Conservation (phyloP, 2,888 invertebrate genomes). For the Scaptomyza reducta region DNA sequence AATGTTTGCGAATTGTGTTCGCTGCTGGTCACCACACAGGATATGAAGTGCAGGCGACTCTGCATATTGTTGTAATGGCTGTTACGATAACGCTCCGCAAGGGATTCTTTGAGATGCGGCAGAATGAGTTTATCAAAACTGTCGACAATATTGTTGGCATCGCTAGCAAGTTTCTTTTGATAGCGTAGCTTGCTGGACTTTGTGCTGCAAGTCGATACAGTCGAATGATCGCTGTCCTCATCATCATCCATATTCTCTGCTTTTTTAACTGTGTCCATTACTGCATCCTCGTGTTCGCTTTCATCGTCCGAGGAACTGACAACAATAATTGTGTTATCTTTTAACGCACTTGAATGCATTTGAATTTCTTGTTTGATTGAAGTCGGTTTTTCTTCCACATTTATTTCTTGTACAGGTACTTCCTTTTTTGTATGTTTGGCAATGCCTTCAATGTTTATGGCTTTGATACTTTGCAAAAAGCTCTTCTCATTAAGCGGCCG, state of each 20-base stretch:
- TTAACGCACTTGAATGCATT: too few species aligned
- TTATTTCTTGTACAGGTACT: not conserved
- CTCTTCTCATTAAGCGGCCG: not conserved
- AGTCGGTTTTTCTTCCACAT: not conserved
- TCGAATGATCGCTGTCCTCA: conserved; percentile 33
- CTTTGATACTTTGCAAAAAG: not conserved
- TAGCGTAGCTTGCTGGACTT: conserved; percentile 50
- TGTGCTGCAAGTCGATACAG: conserved; percentile 50
- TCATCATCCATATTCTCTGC: conserved; percentile 36
- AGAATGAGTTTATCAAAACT: conserved; percentile 81
- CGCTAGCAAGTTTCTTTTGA: conserved; percentile 60
- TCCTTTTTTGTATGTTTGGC: not conserved
- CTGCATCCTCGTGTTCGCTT: not conserved
- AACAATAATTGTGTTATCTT: conserved; percentile 23
- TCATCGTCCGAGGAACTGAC: conserved; percentile 63
- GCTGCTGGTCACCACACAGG: conserved; percentile 74
- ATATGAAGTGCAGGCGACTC: conserved; percentile 77
- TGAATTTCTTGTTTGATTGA: conserved; percentile 22
- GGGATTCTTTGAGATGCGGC: conserved; percentile 67
- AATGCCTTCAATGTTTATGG: not conserved
- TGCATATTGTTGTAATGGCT: conserved; percentile 65
- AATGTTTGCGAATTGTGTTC: conserved; percentile 73
- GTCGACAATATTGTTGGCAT: conserved; percentile 77
- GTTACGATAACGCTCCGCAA: conserved; percentile 69
- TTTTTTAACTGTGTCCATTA: conserved; percentile 13